Evolutionary conservation across 2,113 vertebrate genomes (phyloP).

Genomic region (Cyanoderma ruficeps): DNA sequence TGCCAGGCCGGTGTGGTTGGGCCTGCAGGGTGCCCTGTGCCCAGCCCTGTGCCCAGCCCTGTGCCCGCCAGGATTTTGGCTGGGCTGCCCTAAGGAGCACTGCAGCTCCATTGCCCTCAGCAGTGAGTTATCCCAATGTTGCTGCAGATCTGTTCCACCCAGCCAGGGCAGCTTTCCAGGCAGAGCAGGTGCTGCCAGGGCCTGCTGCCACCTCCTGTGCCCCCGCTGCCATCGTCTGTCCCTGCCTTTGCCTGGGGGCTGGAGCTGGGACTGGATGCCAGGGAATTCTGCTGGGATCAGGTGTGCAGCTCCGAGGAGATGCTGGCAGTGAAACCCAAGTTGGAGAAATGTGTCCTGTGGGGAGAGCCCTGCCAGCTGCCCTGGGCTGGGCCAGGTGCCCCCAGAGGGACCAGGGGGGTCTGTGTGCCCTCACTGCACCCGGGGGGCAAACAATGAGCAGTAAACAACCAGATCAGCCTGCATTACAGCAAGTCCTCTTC

Average conservation of each 20-base stretch:
- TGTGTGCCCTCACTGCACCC: neutral
- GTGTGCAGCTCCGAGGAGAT: neutral
- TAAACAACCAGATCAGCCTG: neutral
- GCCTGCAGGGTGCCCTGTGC: neutral
- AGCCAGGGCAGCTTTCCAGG: neutral
- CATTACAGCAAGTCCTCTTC: neutral
- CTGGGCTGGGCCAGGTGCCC: neutral
- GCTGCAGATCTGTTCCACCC: rapidly evolving
- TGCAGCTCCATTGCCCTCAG: neutral
- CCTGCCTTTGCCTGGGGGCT: neutral
- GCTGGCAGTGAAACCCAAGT: neutral
- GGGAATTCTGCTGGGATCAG: neutral
- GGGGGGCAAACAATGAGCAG: neutral
- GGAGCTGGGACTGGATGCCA: rapidly evolving
- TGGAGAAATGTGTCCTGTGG: neutral
- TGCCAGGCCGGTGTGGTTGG: no score
- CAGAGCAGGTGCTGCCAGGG: neutral
- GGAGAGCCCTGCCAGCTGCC: neutral
- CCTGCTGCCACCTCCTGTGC: rapidly evolving
- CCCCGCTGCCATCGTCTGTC: rapidly evolving
- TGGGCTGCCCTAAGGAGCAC: neutral
- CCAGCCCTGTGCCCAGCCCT: neutral
- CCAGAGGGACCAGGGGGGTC: neutral
- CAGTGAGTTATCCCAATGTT: rapidly evolving
- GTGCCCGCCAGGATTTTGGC: neutral